These are phyloP conservation scores for Xiphydria camelus DNA, from an alignment of 2,888 invertebrate genomes.

Conservation along the genomic window DNA sequence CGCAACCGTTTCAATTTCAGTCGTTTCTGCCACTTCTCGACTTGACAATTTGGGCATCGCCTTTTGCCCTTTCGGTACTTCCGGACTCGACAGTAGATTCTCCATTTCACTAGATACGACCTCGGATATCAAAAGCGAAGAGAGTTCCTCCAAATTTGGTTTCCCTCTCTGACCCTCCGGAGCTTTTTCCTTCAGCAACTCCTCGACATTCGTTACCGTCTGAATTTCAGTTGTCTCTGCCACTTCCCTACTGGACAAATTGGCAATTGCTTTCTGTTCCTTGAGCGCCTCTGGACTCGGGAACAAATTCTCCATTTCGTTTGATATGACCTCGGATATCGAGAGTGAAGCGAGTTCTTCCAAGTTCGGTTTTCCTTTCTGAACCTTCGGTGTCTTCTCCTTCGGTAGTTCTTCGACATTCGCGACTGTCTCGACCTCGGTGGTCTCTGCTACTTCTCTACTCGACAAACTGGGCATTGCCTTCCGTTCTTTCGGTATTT, in stretches of 20 bases:
- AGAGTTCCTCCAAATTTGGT: slow-evolving; percentile 40
- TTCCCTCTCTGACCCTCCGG: slow-evolving; percentile 36
- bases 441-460: slow-evolving; percentile 43
- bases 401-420: slow-evolving; percentile 38
- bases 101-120: slow-evolving; percentile 42
- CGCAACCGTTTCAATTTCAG: slow-evolving; percentile 38
- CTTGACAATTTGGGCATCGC: slow-evolving; percentile 52
- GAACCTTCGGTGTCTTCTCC: slow-evolving; percentile 28
- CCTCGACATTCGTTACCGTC: slow-evolving; percentile 39
- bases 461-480: slow-evolving; percentile 50
- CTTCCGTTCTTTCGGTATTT: slow-evolving; percentile 41
- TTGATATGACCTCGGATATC: slow-evolving; percentile 34
- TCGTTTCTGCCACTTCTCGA: slow-evolving; percentile 48
- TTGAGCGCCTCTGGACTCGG: slow-evolving; percentile 30
- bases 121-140: slow-evolving; percentile 41
- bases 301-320: slow-evolving; percentile 29
- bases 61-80: slow-evolving; percentile 45
- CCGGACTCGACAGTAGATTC: slow-evolving; percentile 29
- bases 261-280: slow-evolving; percentile 42
- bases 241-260: slow-evolving; percentile 47
- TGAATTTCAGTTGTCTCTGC: slow-evolving; percentile 43
- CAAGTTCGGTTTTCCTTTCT: slow-evolving; percentile 33
- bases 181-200: slow-evolving; percentile 27
- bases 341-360: slow-evolving; percentile 40
- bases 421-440: slow-evolving; percentile 33